Evolutionary conservation across 1,140 invertebrate genomes (phyloP).

Genomic region (Chrysoperla carnea): DNA sequence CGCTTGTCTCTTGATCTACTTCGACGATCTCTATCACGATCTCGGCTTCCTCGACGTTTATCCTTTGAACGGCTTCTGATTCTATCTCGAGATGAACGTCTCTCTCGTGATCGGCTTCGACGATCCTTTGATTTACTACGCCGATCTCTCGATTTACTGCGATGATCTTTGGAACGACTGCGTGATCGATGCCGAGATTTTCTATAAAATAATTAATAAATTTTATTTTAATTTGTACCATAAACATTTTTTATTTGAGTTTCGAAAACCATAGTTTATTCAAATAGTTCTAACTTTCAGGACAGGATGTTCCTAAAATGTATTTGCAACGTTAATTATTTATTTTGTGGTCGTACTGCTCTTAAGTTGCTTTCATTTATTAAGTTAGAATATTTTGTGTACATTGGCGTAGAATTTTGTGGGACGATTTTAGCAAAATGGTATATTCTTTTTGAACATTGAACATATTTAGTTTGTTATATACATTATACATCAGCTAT

Average conservation of each 20-base stretch:
- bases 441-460: too few species aligned
- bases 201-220: slow-evolving; percentile 18
- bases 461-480: too few species aligned
- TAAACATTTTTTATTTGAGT: slow-evolving; percentile 6
- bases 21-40: slow-evolving; percentile 19
- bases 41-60: slow-evolving; percentile 28
- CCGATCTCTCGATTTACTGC: slow-evolving; percentile 18
- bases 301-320: too few species aligned
- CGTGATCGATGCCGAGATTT: slow-evolving; percentile 29
- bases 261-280: slow-evolving; percentile 4
- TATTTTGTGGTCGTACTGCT: too few species aligned
- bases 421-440: too few species aligned
- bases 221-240: too few species aligned
- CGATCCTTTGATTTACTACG: slow-evolving; percentile 18
- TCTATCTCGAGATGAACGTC: slow-evolving; percentile 14
- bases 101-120: slow-evolving; percentile 10
- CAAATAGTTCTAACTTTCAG: too few species aligned
- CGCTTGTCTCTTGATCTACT: slow-evolving; percentile 18
- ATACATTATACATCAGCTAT: too few species aligned
- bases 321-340: too few species aligned
- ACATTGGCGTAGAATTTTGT: too few species aligned
- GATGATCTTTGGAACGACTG: slow-evolving; percentile 15
- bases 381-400: too few species aligned
- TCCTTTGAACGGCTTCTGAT: slow-evolving; percentile 19
- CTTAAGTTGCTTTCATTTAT: too few species aligned